phyloP scores from a whole-genome alignment of 1,140 invertebrate species.

The Argopecten irradians region DNA sequence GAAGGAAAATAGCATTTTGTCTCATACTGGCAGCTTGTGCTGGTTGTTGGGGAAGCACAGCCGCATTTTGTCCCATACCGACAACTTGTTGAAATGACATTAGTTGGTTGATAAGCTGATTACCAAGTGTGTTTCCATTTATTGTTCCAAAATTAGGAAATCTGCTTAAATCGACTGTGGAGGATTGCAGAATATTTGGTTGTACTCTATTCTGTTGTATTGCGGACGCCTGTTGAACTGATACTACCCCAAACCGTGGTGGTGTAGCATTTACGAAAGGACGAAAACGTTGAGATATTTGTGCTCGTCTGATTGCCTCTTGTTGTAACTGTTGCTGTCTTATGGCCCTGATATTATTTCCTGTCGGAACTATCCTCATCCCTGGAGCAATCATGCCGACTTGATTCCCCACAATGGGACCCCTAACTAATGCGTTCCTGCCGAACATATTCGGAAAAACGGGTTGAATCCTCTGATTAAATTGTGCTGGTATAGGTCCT shows the following conservation, averaged over 20 bases:
- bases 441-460: background rate
- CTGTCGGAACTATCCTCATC: background rate
- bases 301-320: background rate
- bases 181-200: background rate
- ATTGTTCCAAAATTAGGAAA: background rate
- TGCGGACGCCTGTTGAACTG: background rate
- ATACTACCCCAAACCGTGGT: background rate
- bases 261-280: background rate
- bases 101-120: slow-evolving; percentile 9
- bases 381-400: background rate
- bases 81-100: background rate
- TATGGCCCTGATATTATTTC: background rate
- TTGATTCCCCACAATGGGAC: background rate
- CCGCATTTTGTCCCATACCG: background rate
- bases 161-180: background rate
- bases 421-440: background rate
- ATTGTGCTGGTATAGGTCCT: background rate
- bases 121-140: background rate
- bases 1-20: background rate
- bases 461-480: background rate
- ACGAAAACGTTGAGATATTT: background rate
- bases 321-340: background rate
- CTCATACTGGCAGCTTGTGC: background rate
- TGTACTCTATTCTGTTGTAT: background rate
- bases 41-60: background rate